Base-by-base conservation (phyloP, 2,888 invertebrate species). In the Sarcophaga carnaria region DNA sequence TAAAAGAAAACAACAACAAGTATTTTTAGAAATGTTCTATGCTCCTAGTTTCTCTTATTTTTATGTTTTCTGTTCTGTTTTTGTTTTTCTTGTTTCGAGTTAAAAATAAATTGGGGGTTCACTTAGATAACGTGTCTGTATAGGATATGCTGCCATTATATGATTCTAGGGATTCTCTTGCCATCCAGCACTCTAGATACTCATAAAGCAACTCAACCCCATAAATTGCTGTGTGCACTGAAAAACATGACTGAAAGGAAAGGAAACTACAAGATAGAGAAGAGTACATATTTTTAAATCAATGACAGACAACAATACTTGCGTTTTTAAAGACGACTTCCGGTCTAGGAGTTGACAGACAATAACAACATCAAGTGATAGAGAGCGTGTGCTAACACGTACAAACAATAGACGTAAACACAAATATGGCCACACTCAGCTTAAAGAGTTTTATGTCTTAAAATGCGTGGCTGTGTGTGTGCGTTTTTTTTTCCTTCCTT, bases 331-430 rank as follows among this genome's bases (percentile, higher is more conserved):
- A 62, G 74, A 78, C 79, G 81, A 79, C 87, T 84, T 87, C 87
- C 87, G 87, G 87, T 82, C 84, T 79, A 63, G 67, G 47, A 83
- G 67, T 77, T 84, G 25, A 79, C 70, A 85, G 76, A 80, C 76
- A 20, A 37, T 67, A 66, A 70, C 64, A 20, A 77, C 37, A 77
- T 49, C n/a, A 60, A 69, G 47, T 12, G 45, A 20, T 14, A 67
- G 45, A 27, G 66, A 27, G 45, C 59, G 60, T 27, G 45, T 59
- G 59, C 45, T 17, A 22, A 22, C 6, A 69, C 17, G 37, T 17
- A 37, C 47, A 75, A 75, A 20, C 49, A 27, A 79, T n/a, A 27
- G 8, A 45, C 14, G 37, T 27, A 25, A 54, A 22, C 5, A 49
- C 69, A 49, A n/a, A 66, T 3, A 66, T 45, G 37, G 11, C 4